A percentile compares a stretch with the other conserved stretches of the same genome.
Evolutionary conservation across 2,113 vertebrate species (phyloP).

Genomic region (Festucalex cinctus): DNA sequence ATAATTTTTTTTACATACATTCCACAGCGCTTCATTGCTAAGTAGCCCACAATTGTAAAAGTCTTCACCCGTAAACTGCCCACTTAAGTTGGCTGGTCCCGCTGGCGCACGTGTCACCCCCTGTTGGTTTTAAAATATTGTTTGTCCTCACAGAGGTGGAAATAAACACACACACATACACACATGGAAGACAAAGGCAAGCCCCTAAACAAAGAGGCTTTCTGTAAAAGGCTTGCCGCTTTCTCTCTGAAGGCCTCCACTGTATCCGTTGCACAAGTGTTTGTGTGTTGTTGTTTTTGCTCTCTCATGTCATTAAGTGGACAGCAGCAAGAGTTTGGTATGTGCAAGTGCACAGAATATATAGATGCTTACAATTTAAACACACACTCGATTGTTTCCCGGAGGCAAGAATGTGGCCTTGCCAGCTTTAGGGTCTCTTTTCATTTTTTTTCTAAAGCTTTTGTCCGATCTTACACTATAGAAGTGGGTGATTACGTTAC

Average conservation of each 20-base stretch:
- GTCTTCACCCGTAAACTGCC: not conserved
- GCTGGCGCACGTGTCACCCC: not conserved
- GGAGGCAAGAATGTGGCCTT: slow-evolving; percentile 39
- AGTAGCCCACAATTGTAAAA: not conserved
- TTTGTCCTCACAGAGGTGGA: slow-evolving; percentile 21
- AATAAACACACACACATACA: slow-evolving; percentile 21
- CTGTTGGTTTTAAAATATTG: not conserved
- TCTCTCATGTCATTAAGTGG: slow-evolving; percentile 20
- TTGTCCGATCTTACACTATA: not conserved
- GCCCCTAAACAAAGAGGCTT: slow-evolving; percentile 47
- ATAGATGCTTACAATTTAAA: slow-evolving; percentile 24
- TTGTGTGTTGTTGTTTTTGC: slow-evolving; percentile 27
- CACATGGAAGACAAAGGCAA: slow-evolving; percentile 26
- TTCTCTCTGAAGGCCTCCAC: slow-evolving; percentile 53
- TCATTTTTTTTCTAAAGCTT: not conserved
- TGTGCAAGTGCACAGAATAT: slow-evolving; percentile 18
- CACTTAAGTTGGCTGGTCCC: not conserved
- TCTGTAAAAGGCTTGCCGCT: slow-evolving; percentile 45
- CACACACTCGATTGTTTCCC: slow-evolving; percentile 24
- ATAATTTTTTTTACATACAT: not conserved
- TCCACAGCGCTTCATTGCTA: not conserved
- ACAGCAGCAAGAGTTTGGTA: slow-evolving; percentile 2
- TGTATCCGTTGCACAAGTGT: slow-evolving; percentile 41
- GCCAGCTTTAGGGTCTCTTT: not conserved
- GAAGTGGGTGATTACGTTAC: not conserved